Percentiles rank a stretch among this genome's conserved stretches.
Conservation (phyloP, 2,113 vertebrate genomes). For the Cepphus grylle region DNA sequence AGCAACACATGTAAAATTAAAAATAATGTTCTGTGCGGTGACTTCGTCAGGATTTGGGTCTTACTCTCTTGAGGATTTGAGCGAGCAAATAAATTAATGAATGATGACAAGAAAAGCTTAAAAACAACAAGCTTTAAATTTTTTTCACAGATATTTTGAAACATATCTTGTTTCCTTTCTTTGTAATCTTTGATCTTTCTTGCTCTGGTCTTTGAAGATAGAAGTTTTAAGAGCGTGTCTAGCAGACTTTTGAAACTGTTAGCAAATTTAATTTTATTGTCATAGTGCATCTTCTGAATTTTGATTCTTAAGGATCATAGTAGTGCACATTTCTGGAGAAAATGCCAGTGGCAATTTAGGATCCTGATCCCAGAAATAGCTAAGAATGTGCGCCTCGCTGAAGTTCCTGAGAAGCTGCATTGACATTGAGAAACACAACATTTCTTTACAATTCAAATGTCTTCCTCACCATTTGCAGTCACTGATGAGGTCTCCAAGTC, state of each 20-base stretch:
- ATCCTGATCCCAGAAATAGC: background rate
- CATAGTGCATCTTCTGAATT: background rate
- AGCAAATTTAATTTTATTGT: background rate
- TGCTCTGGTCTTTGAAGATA: background rate
- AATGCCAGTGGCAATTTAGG: background rate
- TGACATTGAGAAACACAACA: background rate
- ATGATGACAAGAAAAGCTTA: conserved; percentile 41
- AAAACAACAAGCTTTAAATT: background rate
- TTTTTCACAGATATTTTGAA: background rate
- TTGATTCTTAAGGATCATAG: background rate
- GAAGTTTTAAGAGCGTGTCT: background rate
- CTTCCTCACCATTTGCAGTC: background rate
- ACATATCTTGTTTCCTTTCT: background rate
- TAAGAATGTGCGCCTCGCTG: background rate
- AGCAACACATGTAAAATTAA: conserved; percentile 8
- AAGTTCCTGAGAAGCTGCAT: background rate
- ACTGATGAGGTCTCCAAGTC: background rate
- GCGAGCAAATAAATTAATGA: conserved; percentile 44
- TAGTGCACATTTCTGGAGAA: background rate
- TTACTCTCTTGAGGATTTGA: background rate
- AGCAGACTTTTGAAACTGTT: background rate
- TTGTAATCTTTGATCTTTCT: background rate
- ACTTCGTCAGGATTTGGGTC: conserved; percentile 5
- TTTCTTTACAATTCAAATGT: background rate
- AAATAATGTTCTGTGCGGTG: background rate